phyloP scores from a whole-genome alignment of 1,140 invertebrate genomes.

The Gryllus bimaculatus region DNA sequence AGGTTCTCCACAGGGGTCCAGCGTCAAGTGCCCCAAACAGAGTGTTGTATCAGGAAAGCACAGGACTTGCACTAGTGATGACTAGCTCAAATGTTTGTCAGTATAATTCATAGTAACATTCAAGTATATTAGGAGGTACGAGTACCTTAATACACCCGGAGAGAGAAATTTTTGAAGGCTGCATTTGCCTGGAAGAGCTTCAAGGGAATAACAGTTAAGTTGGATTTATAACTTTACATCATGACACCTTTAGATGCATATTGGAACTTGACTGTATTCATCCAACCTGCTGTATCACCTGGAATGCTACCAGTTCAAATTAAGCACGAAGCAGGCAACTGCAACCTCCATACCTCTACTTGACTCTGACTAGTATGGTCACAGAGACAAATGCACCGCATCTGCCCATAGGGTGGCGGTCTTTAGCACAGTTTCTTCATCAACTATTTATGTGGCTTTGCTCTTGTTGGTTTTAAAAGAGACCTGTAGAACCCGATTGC shows the following conservation, averaged over 20 bases:
- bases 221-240: background rate
- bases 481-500: conserved; percentile 95
- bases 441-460: conserved; percentile 65
- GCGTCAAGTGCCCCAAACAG: background rate
- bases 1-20: conserved; percentile 10
- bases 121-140: conserved; percentile 15
- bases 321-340: conserved; percentile 18
- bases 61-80: conserved; percentile 29
- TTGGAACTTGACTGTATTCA: background rate
- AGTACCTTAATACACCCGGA: conserved; percentile 23
- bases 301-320: conserved; percentile 1
- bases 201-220: background rate
- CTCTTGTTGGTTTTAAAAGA: conserved; percentile 95
- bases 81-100: conserved; percentile 26
- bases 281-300: background rate
- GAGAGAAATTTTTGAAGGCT: conserved; percentile 23
- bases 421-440: conserved; percentile 23
- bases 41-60: conserved; percentile 26
- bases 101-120: conserved; percentile 17
- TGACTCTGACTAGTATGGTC: conserved; percentile 25
- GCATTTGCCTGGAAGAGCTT: conserved; percentile 19
- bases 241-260: background rate
- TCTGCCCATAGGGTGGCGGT: conserved; percentile 24
- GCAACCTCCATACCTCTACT: conserved; percentile 17
- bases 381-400: conserved; percentile 21